Base-by-base conservation (phyloP, 2,113 vertebrate genomes). In the Pseudolaguvia tuberculata region DNA sequence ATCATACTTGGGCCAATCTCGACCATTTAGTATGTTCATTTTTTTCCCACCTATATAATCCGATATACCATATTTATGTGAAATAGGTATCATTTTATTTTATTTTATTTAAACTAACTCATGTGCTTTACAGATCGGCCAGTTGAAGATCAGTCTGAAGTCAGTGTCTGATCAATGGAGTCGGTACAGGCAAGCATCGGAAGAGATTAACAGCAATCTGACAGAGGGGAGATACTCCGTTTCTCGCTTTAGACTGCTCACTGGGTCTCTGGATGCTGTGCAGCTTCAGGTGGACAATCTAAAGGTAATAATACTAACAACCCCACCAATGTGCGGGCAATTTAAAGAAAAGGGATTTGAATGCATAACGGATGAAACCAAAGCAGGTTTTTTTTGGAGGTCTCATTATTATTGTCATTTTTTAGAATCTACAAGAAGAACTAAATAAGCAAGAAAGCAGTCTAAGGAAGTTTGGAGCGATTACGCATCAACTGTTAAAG, bases 161-260 rank as follows among this genome's bases (percentile, higher is more conserved):
- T 95, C 93, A 0, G 91, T 93, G 58, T 88, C 94, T 77, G 94
- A 94, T 84, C 95, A 95, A 63, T 99, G 97, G 97, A 91, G 77
- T 79, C 73, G 88, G 39, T 96, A 99, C 89, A 95, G 92, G 83
- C 84, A 69, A 14, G 86, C 90, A 10, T 92, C 90, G 50, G 96
- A 99, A 13, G 93, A 96, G 79, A 92, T 98, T 56, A 95, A 94
- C 66, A 88, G 90, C 58, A 88, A 90, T 82, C 83, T 98, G 79
- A 95, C 93, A 85, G 95, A 98, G 86, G 94, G 94, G 42, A 87
- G 94, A 55, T 98, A 98, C 53, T 96, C 95, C 15, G 90, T 98
- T 21, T 95, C 96, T 13, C 91, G 90, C 5, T 95, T 93, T 86
- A 93, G 93, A 67, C 92, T 96, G 82, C 93, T 98, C 63, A 96